These are phyloP conservation scores for Sinonovacula constricta DNA, from an alignment of 1,140 invertebrate genomes.

Conservation along the genomic window DNA sequence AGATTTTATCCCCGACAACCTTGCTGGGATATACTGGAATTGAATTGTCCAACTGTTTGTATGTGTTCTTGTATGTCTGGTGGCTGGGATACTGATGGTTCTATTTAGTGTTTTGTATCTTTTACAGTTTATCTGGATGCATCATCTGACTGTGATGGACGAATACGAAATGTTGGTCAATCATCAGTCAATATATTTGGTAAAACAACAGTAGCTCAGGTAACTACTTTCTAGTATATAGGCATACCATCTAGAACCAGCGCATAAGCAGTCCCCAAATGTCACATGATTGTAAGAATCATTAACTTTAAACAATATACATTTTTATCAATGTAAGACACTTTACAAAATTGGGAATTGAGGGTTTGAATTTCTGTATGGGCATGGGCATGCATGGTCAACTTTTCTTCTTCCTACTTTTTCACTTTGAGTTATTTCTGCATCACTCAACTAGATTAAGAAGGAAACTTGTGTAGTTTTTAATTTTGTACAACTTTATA, in stretches of 20 bases:
- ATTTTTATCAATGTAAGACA: not conserved
- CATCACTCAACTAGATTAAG: too few species aligned
- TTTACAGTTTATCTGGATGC: conserved; percentile 39
- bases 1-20: not conserved
- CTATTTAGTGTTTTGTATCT: too few species aligned
- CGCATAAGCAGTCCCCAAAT: not conserved
- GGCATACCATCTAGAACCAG: not conserved
- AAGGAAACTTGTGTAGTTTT: too few species aligned
- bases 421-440: too few species aligned
- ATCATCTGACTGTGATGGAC: conserved; percentile 36
- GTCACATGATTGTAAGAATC: not conserved
- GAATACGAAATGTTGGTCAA: conserved; percentile 17
- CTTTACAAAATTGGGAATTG: not conserved
- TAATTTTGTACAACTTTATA: too few species aligned
- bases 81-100: too few species aligned
- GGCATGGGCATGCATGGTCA: too few species aligned
- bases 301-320: not conserved
- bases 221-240: not conserved
- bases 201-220: conserved; percentile 5
- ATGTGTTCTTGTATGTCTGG: too few species aligned
- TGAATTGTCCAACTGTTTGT: not conserved
- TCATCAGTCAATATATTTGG: conserved; percentile 28
- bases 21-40: not conserved
- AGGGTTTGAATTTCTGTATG: not conserved
- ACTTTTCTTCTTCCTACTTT: too few species aligned